A percentile compares a stretch with the other conserved stretches of the same genome.
These are phyloP conservation scores for Phalanger gymnotis DNA, from an alignment of 2,797 vertebrate genomes.

Conservation along the genomic window DNA sequence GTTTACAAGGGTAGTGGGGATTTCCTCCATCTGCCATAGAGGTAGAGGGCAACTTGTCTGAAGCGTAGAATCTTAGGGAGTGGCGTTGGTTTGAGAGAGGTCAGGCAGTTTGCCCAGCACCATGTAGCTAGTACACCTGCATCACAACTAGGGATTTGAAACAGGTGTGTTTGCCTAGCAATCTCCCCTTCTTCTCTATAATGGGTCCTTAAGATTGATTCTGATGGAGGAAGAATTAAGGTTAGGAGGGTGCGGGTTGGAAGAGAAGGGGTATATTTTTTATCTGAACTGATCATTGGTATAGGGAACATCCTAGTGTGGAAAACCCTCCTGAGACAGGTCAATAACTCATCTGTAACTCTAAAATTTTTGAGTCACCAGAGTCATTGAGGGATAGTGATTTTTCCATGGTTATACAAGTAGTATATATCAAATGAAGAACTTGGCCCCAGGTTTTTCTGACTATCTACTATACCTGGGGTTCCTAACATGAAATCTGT, in stretches of 20 bases:
- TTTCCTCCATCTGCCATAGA: background rate
- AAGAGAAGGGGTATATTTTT: background rate
- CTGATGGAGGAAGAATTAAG: background rate
- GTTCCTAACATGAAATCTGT: background rate
- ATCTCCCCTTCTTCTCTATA: background rate
- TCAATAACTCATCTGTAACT: background rate
- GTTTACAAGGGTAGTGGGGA: background rate
- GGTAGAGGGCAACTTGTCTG: background rate
- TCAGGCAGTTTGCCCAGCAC: background rate
- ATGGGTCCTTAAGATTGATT: background rate
- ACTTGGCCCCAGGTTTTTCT: background rate
- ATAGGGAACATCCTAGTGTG: background rate
- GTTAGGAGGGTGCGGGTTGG: background rate
- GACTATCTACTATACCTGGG: background rate
- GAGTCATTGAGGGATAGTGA: background rate
- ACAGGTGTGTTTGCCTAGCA: background rate
- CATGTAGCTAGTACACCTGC: background rate
- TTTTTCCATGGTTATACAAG: background rate
- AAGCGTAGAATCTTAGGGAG: background rate
- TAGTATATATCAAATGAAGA: background rate
- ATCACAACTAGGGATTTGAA: background rate
- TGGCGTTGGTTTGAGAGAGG: background rate
- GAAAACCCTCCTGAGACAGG: background rate
- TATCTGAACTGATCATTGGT: background rate
- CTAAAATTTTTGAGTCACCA: background rate